These are phyloP conservation scores for Acanthaster planci DNA, from an alignment of 35 echinoderm and acorn worm genomes.

Conservation along the genomic window DNA sequence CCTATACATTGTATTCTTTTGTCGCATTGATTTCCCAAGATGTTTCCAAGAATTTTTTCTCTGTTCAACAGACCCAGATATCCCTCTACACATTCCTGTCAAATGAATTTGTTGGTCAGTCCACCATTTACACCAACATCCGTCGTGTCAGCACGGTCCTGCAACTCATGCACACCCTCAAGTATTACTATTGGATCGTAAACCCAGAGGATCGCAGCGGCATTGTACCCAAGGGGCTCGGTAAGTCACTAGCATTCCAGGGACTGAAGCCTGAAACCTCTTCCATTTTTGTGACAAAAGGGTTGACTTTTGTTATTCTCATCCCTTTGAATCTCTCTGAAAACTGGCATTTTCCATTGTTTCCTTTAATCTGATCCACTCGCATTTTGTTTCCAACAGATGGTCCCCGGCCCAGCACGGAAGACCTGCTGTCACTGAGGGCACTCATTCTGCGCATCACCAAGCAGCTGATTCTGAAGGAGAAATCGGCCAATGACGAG, in stretches of 20 bases:
- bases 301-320: too few species aligned
- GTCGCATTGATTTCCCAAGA: not conserved
- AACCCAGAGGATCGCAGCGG: slow-evolving; percentile 91
- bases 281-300: too few species aligned
- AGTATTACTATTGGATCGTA: slow-evolving; percentile 98
- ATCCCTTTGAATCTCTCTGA: too few species aligned
- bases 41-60: not conserved
- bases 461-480: slow-evolving; percentile 93
- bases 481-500: slow-evolving; percentile 94
- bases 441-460: slow-evolving; percentile 87
- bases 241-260: slow-evolving; percentile 58
- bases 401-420: slow-evolving; percentile 63
- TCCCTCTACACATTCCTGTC: slow-evolving; percentile 95
- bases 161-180: slow-evolving; percentile 96
- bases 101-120: slow-evolving; percentile 95
- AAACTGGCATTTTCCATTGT: too few species aligned
- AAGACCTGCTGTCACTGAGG: slow-evolving; percentile 79
- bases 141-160: slow-evolving; percentile 91
- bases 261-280: too few species aligned
- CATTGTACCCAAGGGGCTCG: slow-evolving; percentile 74
- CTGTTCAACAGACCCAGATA: slow-evolving; percentile 72
- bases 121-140: slow-evolving; percentile 96
- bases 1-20: too few species aligned
- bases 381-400: slow-evolving; percentile 47
- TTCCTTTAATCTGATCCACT: not conserved